Percentiles rank a stretch among this genome's conserved stretches.
Conservation (phyloP, 2,888 invertebrate species). For the Choristoneura rosaceana region DNA sequence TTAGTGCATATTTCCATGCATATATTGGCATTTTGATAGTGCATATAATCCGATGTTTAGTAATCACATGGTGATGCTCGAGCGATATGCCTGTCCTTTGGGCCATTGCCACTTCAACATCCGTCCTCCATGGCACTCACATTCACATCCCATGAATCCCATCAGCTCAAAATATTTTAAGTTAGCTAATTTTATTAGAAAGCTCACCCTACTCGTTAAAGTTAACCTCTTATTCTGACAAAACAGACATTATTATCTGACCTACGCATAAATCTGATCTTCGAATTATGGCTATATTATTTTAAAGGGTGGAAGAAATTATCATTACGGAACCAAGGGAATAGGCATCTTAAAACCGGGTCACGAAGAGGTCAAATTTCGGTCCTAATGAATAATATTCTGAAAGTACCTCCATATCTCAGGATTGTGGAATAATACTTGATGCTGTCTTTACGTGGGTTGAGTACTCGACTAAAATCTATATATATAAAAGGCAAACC, state of each 20-base stretch:
- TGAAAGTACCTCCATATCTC: conserved; percentile 69
- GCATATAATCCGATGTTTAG: too few species aligned
- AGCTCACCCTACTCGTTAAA: neutral
- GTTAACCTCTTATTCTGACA: conserved; percentile 20
- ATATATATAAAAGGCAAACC: too few species aligned
- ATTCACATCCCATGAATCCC: too few species aligned
- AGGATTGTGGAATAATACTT: conserved; percentile 65
- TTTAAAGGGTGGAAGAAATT: conserved; percentile 35
- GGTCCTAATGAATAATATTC: conserved; percentile 77
- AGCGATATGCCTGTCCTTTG: too few species aligned
- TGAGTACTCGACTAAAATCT: conserved; percentile 36
- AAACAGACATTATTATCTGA: conserved; percentile 22
- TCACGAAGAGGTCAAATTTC: conserved; percentile 66
- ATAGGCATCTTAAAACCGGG: conserved; percentile 41
- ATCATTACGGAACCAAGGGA: conserved; percentile 11
- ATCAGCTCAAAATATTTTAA: too few species aligned
- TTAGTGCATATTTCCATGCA: too few species aligned
- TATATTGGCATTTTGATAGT: too few species aligned
- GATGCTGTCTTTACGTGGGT: conserved; percentile 50
- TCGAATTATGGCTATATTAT: conserved; percentile 14
- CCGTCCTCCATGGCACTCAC: too few species aligned
- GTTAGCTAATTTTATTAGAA: neutral
- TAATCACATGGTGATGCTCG: too few species aligned
- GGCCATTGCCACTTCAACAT: too few species aligned
- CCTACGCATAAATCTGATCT: conserved; percentile 26